phyloP scores from a whole-genome alignment of 2,888 invertebrate species.

The Tenthredo mesomela region DNA sequence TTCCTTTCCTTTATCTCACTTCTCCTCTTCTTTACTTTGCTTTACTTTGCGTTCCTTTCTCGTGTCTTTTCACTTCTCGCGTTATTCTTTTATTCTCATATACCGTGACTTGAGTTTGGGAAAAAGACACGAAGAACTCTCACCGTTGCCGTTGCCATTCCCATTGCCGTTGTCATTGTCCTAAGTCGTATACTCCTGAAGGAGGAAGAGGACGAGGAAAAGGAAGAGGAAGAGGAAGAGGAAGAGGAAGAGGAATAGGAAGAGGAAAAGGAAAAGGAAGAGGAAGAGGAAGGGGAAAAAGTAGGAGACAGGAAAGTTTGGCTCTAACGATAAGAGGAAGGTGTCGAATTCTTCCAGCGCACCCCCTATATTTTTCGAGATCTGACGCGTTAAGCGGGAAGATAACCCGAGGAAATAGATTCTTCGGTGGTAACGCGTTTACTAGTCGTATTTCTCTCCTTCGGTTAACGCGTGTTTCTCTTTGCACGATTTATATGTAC shows the following conservation, averaged over 20 bases:
- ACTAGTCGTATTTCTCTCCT: not conserved
- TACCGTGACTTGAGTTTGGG: not conserved
- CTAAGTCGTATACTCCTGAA: not conserved
- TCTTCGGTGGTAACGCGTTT: conserved; percentile 11
- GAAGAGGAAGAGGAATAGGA: conserved; percentile 5
- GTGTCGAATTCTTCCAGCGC: conserved; percentile 18
- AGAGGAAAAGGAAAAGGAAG: not conserved
- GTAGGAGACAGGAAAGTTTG: conserved; percentile 17
- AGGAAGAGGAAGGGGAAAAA: not conserved
- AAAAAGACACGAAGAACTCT: conserved; percentile 12
- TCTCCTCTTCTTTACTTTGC: not conserved
- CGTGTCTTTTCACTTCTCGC: conserved; percentile 15
- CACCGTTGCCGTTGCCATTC: not conserved
- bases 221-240: conserved; percentile 8
- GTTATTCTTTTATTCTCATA: not conserved
- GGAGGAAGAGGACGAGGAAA: not conserved
- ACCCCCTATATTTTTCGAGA: conserved; percentile 34
- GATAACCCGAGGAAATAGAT: conserved; percentile 44
- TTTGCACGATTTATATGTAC: conserved; percentile 12
- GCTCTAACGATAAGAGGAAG: conserved; percentile 1
- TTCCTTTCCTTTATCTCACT: no score
- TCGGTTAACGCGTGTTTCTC: not conserved
- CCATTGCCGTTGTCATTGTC: not conserved
- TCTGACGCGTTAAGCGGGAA: conserved; percentile 41
- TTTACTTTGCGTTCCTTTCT: not conserved